These are phyloP conservation scores for Cyanoderma ruficeps DNA, from an alignment of 2,113 vertebrate species.

Conservation along the genomic window DNA sequence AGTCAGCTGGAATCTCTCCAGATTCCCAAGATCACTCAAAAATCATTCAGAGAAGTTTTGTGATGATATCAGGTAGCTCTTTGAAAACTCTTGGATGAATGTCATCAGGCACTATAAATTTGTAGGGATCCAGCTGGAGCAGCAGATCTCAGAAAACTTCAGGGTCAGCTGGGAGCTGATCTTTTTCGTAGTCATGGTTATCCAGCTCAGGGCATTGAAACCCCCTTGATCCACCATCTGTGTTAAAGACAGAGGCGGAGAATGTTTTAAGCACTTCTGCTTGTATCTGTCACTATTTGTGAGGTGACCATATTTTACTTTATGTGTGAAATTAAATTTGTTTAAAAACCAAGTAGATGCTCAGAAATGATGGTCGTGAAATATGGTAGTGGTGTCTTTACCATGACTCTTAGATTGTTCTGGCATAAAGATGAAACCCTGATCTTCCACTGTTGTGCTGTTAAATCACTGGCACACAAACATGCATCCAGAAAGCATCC, in stretches of 20 bases:
- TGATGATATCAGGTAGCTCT: neutral
- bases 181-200: neutral
- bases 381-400: neutral
- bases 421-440: neutral
- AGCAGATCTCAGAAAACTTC: neutral
- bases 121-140: neutral
- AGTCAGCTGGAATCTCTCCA: neutral
- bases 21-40: neutral
- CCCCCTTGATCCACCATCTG: neutral
- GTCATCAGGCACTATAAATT: neutral
- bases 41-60: neutral
- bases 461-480: neutral
- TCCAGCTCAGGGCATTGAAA: neutral
- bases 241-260: neutral
- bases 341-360: neutral
- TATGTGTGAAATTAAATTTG: neutral
- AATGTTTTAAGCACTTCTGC: neutral
- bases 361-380: neutral
- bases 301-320: neutral
- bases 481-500: neutral
- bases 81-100: neutral
- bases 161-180: neutral
- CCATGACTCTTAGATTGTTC: neutral
- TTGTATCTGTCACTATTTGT: neutral
- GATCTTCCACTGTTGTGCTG: neutral